A percentile compares a stretch with the other conserved stretches of the same genome.
Conservation (phyloP, 2,888 invertebrate genomes). For the Cosmopolites sordidus region DNA sequence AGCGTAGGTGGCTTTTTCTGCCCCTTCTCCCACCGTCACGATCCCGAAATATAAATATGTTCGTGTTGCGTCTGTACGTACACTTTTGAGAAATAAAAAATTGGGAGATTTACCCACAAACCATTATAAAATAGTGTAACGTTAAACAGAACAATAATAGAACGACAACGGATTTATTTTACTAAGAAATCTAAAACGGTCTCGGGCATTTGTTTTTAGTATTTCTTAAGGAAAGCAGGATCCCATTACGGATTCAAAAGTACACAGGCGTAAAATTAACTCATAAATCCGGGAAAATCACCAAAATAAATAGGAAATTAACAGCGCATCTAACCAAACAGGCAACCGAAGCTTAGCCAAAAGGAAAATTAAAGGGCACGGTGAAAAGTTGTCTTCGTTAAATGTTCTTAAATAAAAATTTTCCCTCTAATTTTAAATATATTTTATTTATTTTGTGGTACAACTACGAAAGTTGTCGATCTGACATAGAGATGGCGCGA, state of each 20-base stretch:
- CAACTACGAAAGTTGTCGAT: too few relatives aligned
- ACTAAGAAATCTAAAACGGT: conserved; percentile 26
- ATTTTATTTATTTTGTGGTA: too few relatives aligned
- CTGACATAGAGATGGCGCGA: too few relatives aligned
- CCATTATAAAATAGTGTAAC: conserved; percentile 33
- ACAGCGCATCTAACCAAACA: conserved; percentile 22
- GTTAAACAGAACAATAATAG: conserved; percentile 33
- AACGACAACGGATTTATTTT: conserved; percentile 28
- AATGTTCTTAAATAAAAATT: too few relatives aligned
- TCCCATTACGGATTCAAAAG: conserved; percentile 31
- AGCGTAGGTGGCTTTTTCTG: too few relatives aligned
- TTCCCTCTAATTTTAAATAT: too few relatives aligned
- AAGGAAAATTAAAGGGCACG: conserved; percentile 9
- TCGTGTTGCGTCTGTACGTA: too few relatives aligned
- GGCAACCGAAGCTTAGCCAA: conserved; percentile 7
- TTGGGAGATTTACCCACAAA: too few relatives aligned
- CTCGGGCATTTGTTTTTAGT: conserved; percentile 26
- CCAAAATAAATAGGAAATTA: conserved; percentile 27
- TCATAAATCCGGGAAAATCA: conserved; percentile 27
- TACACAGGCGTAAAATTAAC: conserved; percentile 27
- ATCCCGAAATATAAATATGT: too few relatives aligned
- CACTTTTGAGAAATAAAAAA: too few relatives aligned
- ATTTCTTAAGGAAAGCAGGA: conserved; percentile 29
- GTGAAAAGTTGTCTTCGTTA: conserved; percentile 3
- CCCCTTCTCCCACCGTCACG: too few relatives aligned